Conservation (phyloP, 1,140 invertebrate species). For the Nephila pilipes region DNA sequence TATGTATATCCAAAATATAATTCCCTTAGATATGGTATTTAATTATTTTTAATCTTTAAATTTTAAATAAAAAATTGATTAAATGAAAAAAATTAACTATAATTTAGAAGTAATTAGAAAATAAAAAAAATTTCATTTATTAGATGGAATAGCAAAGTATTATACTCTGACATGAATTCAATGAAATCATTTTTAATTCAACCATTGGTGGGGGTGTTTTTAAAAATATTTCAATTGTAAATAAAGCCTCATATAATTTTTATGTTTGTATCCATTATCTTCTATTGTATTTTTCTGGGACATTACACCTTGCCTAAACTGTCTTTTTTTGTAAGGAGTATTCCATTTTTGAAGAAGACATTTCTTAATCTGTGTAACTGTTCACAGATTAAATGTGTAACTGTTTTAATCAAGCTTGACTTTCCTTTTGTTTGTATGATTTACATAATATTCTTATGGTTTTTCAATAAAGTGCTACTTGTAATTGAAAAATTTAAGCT, state of each 20-base stretch:
- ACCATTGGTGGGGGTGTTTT: too few species aligned
- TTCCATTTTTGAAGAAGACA: too few species aligned
- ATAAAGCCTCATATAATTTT: neutral
- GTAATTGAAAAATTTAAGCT: too few species aligned
- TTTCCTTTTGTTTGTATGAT: too few species aligned
- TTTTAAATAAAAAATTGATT: neutral
- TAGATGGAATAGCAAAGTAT: constrained; percentile 9
- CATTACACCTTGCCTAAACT: too few species aligned
- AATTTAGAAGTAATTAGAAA: neutral
- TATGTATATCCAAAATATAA: constrained; percentile 46
- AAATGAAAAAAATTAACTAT: neutral
- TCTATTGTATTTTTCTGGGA: too few species aligned
- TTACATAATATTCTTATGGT: too few species aligned
- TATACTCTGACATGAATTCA: neutral
- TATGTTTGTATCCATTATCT: neutral
- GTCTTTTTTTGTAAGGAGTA: too few species aligned
- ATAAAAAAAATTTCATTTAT: neutral
- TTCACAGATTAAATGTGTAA: too few species aligned
- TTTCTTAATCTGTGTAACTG: too few species aligned
- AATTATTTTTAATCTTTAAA: constrained; percentile 7
- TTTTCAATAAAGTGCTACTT: too few species aligned
- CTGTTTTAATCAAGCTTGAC: too few species aligned
- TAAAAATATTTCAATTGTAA: neutral
- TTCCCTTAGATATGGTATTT: constrained; percentile 25
- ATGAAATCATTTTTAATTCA: neutral